Percentiles rank a stretch among this genome's conserved stretches.
phyloP scores from a whole-genome alignment of 2,113 vertebrate genomes.

The Onychostoma macrolepis region DNA sequence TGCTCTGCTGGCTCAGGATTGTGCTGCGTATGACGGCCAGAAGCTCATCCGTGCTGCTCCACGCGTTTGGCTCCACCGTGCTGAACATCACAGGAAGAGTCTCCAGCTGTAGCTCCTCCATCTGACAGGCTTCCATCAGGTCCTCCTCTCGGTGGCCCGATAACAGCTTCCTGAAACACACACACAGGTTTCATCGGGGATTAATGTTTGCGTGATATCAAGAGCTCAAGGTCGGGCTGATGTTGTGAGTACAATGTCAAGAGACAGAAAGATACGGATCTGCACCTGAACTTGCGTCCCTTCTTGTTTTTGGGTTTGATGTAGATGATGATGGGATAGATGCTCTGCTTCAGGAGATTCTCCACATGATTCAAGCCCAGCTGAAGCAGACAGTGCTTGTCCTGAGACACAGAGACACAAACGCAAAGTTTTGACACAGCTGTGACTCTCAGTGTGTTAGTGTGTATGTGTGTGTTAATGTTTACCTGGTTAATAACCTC shows the following conservation, averaged over 20 bases:
- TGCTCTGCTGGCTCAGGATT: constrained; percentile 74
- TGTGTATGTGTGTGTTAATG: constrained; percentile 27
- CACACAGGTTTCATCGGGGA: not conserved
- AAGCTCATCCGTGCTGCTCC: constrained; percentile 77
- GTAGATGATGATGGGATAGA: constrained; percentile 79
- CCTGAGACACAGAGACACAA: constrained; percentile 60
- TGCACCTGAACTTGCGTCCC: constrained; percentile 73
- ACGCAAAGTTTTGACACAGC: not conserved
- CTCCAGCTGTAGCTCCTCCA: constrained; percentile 78
- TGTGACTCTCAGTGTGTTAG: not conserved
- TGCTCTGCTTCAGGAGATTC: constrained; percentile 70
- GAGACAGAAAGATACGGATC: not conserved
- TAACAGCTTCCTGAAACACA: constrained; percentile 72
- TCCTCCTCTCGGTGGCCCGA: constrained; percentile 65
- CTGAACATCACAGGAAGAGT: constrained; percentile 71
- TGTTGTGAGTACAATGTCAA: not conserved
- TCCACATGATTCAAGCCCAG: constrained; percentile 72
- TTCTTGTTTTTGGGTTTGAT: constrained; percentile 77
- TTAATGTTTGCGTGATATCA: not conserved
- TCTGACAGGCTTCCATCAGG: constrained; percentile 71
- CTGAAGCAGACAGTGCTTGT: constrained; percentile 77
- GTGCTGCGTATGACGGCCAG: constrained; percentile 65
- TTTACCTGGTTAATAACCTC: constrained; percentile 75
- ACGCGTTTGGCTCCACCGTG: constrained; percentile 71
- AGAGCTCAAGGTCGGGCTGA: not conserved